Percentiles rank a stretch among this genome's conserved stretches.
Evolutionary conservation across 2,888 invertebrate species (phyloP).

Genomic region (Scaptomyza reducta): DNA sequence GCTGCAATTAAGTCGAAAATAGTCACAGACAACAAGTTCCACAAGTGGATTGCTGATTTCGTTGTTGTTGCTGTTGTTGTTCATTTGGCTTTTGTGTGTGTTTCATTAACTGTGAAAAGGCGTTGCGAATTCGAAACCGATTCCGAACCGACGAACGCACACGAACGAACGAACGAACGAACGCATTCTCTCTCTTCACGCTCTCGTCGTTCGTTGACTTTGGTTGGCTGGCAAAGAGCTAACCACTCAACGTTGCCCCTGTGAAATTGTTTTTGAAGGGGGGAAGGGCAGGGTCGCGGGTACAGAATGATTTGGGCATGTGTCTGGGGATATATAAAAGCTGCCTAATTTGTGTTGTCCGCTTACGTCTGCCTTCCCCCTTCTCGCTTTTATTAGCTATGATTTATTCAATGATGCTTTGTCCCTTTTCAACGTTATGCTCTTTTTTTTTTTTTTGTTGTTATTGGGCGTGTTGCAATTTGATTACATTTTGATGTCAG

Average conservation of each 20-base stretch:
- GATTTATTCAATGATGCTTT: constrained; percentile 72
- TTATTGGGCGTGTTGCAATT: constrained; percentile 45
- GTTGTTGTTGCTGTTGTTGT: constrained; percentile 16
- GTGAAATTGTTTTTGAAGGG: constrained; percentile 27
- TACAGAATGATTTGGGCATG: constrained; percentile 14
- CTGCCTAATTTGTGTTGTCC: constrained; percentile 58
- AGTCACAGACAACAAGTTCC: constrained; percentile 74
- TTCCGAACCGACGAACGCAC: constrained; percentile 35
- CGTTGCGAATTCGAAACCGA: constrained; percentile 38
- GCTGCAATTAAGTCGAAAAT: constrained; percentile 75
- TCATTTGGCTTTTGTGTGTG: constrained; percentile 51
- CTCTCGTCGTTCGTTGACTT: constrained; percentile 33
- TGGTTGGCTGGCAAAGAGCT: constrained; percentile 70
- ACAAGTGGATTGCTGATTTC: constrained; percentile 67
- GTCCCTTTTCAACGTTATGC: constrained; percentile 38
- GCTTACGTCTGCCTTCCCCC: neutral
- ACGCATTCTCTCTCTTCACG: constrained; percentile 4
- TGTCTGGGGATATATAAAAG: constrained; percentile 10
- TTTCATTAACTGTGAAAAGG: constrained; percentile 56
- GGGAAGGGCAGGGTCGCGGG: neutral
- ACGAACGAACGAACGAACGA: neutral
- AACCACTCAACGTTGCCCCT: constrained; percentile 64
- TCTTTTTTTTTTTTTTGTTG: neutral
- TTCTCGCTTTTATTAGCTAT: constrained; percentile 50
- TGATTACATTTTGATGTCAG: constrained; percentile 67